Base-by-base conservation (phyloP, 2,113 vertebrate species). In the Zosterops pallidus region DNA sequence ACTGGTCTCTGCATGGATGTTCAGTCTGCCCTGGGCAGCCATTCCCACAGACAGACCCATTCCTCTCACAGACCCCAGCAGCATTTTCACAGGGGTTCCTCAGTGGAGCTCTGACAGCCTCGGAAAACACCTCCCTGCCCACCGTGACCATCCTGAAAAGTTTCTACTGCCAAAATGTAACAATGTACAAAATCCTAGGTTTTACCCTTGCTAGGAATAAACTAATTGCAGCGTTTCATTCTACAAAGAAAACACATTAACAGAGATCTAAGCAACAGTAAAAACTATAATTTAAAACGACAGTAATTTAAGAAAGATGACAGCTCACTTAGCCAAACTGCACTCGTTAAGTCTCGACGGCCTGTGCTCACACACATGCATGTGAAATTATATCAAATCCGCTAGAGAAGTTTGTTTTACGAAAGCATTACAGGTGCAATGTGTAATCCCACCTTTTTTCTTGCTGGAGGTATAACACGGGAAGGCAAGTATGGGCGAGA, bases 401-500 rank as follows among this genome's bases (percentile, higher is more conserved):
- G 0, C 17, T 5, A 3, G 11, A 10, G 20, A 59, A n/a, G 17
- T 4, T 42, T 28, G 4, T 42, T 53, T 53, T 11, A 35, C 4
- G 6, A 17, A 33, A 75, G 26, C 5, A 14, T 1, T 2, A 15
- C 12, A 9, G 0, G 12, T 3, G 6, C 2, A 74, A 71, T 65
- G 41, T 46, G 33, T 5, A 39, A 39, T 85, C 86, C 95, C 93
- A 99, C 99, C 98, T 97, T 97, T 95, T 95, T 99, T 37, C 96
- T 97, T 53, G 97, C 97, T n/a, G 93, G 60, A 74, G 98, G 92
- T 86, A 99, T 96, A 50, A 99, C 55, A 41, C 86, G 97, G 21
- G 98, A 97, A 44, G 99, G 98, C 26, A 99, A 96, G 95, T 98
- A 99, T 0, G 98, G 98, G 19, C 41, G 97, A 53, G 80, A 72